These are phyloP conservation scores for Anguilla megastoma DNA, from an alignment of 2,797 vertebrate genomes.

Conservation along the genomic window DNA sequence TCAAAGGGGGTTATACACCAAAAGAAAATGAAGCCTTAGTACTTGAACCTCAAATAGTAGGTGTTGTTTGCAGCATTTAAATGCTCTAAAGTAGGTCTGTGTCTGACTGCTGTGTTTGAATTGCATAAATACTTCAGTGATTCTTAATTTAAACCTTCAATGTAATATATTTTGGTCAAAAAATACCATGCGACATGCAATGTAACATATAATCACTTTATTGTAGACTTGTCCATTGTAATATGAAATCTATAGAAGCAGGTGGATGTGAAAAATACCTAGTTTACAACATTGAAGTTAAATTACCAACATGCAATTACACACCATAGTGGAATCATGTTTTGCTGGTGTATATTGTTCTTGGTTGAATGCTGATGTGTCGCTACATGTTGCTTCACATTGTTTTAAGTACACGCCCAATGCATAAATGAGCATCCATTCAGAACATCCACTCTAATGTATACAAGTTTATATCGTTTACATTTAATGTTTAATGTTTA, in stretches of 20 bases:
- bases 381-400: not conserved
- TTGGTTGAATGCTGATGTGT: not conserved
- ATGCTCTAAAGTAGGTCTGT: not conserved
- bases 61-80: not conserved
- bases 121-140: not conserved
- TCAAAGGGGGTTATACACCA: constrained; percentile 29
- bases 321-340: not conserved
- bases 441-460: too few species aligned
- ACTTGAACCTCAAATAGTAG: constrained; percentile 21
- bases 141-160: not conserved
- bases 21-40: constrained; percentile 22
- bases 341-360: not conserved
- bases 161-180: not conserved
- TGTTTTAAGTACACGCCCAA: too few species aligned
- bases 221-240: not conserved
- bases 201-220: not conserved
- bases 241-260: not conserved
- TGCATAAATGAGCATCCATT: too few species aligned
- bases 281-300: not conserved
- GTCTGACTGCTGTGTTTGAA: not conserved
- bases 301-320: not conserved
- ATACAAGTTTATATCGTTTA: too few species aligned
- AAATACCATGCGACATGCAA: not conserved
- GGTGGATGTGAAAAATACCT: not conserved
- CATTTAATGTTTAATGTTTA: too few species aligned